These are phyloP conservation scores for Hexactinellida sp. DNA, from an alignment of 37 sponge, comb jelly and placozoan species.

Conservation along the genomic window DNA sequence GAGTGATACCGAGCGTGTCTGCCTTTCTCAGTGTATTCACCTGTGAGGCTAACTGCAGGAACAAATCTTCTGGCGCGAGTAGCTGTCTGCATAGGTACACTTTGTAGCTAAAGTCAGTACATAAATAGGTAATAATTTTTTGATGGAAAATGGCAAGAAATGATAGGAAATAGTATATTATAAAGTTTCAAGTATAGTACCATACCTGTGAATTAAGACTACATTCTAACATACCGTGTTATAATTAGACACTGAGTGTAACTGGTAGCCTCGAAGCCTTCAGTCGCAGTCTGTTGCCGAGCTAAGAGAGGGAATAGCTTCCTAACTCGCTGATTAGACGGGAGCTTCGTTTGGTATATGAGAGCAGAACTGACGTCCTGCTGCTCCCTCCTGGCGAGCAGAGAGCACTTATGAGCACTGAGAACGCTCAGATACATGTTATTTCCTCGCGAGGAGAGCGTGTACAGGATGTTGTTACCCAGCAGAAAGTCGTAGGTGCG, in stretches of 20 bases:
- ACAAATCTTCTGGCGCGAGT: not conserved
- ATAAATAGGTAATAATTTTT: no score
- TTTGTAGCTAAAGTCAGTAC: not conserved
- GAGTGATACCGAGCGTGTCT: not conserved
- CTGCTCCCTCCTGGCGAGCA: not conserved
- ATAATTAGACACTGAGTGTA: not conserved
- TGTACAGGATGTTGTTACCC: not conserved
- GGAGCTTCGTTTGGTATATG: not conserved
- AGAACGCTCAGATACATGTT: not conserved
- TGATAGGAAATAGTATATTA: no score
- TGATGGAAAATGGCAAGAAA: no score
- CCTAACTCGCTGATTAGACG: not conserved
- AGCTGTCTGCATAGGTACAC: not conserved
- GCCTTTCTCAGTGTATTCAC: not conserved
- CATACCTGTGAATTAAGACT: no score
- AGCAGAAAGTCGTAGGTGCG: slow-evolving; percentile 4
- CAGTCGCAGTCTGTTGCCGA: not conserved
- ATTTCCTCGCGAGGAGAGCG: not conserved
- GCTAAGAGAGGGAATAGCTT: slow-evolving; percentile 7
- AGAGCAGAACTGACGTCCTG: not conserved
- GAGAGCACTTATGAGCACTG: slow-evolving; percentile 2
- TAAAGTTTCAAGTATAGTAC: no score
- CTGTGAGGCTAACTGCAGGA: not conserved
- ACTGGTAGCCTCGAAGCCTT: not conserved
- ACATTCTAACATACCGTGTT: not conserved